Conservation (phyloP, 2,888 invertebrate species). For the Graphium colonna region DNA sequence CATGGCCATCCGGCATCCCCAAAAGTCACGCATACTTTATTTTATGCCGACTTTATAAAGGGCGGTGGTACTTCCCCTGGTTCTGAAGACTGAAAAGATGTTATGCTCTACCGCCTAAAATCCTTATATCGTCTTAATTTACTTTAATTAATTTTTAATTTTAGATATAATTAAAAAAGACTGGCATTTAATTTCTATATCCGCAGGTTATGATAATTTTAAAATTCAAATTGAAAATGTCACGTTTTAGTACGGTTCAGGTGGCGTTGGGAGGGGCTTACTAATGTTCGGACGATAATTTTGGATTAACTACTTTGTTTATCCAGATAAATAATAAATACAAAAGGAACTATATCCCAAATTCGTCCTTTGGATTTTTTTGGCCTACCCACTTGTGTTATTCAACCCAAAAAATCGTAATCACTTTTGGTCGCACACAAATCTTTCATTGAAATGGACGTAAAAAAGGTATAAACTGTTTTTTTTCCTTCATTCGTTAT, state of each 20-base stretch:
- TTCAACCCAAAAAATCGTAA: neutral
- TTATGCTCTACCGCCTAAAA: too few relatives aligned
- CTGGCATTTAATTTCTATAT: neutral
- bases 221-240: conserved; percentile 7
- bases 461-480: neutral
- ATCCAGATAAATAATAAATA: neutral
- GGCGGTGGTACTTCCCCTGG: too few relatives aligned
- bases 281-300: neutral
- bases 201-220: conserved; percentile 3
- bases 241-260: neutral
- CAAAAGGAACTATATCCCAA: neutral
- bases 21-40: too few relatives aligned
- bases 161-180: neutral
- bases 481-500: neutral
- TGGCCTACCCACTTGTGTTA: neutral
- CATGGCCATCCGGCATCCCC: too few relatives aligned
- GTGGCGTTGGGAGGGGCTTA: conserved; percentile 2
- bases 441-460: neutral
- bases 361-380: neutral
- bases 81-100: too few relatives aligned
- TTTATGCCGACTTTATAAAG: too few relatives aligned
- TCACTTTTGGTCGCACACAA: neutral
- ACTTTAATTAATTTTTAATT: too few relatives aligned
- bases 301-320: conserved; percentile 12
- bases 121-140: too few relatives aligned